Base-by-base conservation (phyloP, 2,113 vertebrate species). In the Acanthisitta chloris region DNA sequence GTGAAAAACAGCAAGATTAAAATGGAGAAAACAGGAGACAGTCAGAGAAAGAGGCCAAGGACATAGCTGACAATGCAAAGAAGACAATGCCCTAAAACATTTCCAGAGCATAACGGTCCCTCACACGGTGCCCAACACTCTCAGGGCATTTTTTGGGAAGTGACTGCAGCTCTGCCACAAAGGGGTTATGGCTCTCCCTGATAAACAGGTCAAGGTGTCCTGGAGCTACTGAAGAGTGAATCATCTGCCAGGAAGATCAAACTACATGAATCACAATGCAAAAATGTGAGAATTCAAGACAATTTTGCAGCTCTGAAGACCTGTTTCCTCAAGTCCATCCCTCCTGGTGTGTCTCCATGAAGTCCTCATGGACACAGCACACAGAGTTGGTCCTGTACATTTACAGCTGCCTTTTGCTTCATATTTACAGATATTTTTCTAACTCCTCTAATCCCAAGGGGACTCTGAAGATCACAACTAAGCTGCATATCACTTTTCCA, bases 121-220 rank as follows among this genome's bases (percentile, higher is more conserved):
- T 2, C 14, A 17, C 16, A 4, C 4, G 0, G 4, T 23, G 61
- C 65, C 13, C 21, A 67, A 2, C 7, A 23, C 17, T 36, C 42
- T 58, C 26, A 17, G 34, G 33, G 20, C 34, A 29, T 38, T 59
- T 65, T 65, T 48, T 36, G 2, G 2, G 4, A 65, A 28, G 45
- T 1, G 2, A 26, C 62, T 16, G 20, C 55, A 84, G 51, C 38
- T n/a, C 33, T n/a, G 29, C 45, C 59, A 38, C 2, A 2, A 40
- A 10, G 36, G 33, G 29, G 42, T 71, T 55, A 55, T 33, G 70
- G 2, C 55, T 54, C n/a, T 69, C 43, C 59, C 67, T 31, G 17
- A 33, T 7, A 18, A 3, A 59, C 26, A 42, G 38, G 33, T 51
- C 46, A 29, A 55, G 28, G 42, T 43, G 17, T 36, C 48, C 65